Base-by-base conservation (phyloP, 2,888 invertebrate genomes). In the Drosophila affinis region DNA sequence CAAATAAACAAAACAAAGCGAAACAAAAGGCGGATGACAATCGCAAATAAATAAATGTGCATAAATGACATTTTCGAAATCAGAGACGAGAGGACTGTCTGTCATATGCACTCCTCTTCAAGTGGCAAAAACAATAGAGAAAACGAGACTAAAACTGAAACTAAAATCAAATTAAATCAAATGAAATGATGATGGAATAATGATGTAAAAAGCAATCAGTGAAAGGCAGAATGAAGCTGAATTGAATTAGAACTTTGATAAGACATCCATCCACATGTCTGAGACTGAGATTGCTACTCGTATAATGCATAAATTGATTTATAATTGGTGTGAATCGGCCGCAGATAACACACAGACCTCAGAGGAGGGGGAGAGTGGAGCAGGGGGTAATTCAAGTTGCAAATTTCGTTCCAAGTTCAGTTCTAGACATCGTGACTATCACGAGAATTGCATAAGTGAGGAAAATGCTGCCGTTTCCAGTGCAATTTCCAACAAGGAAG, bases 381-480 rank as follows among this genome's bases (percentile, higher is more conserved):
- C 6, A 1, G 34, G 7, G 39, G 39, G 14, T 14, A n/a, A n/a
- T n/a, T 7, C 14, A 39, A 39, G 39, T 14, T 39, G 14, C 39
- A 39, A 39, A 14, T 39, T 6, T 6, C n/a, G 39, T 7, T 14
- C 57, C 60, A 58, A 69, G 53, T 58, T 47, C 58, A 58, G 53
- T 39, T 52, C 34, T 71, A 63, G 63, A 63, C 72, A 54, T 72
- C 72, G 72, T 63, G 72, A 56, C 71, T 63, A 34, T 72, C 63
- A 71, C 59, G 71, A 60, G 59, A 56, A 62, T 57, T 69, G 71
- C 71, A 57, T 57, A 60, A 70, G 68, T 45, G 45, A 27, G 48
- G 58, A 44, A 39, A 68, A 56, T 49, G 29, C 46, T 27, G 39
- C 24, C 64, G 65, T 60, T 60, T 60, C 70, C 49, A 49, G 64